A percentile compares a stretch with the other conserved stretches of the same genome.
These are phyloP conservation scores for Apamea anceps DNA, from an alignment of 2,888 invertebrate genomes.

Conservation along the genomic window DNA sequence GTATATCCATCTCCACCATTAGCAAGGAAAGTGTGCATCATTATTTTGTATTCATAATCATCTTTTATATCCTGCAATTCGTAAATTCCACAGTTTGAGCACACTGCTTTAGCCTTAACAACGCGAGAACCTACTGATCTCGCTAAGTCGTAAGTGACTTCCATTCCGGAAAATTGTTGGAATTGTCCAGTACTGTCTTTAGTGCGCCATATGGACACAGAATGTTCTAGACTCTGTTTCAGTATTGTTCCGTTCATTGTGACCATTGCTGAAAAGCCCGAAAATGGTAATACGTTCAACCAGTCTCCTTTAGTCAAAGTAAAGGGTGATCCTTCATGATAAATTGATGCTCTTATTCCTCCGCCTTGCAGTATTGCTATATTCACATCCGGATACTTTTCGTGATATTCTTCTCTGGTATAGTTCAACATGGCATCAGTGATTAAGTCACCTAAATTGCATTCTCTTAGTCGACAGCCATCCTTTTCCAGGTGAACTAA, in stretches of 20 bases:
- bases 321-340: conserved; percentile 84
- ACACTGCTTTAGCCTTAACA: conserved; percentile 91
- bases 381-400: conserved; percentile 91
- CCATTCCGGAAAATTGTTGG: conserved; percentile 95
- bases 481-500: conserved; percentile 92
- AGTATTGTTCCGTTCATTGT: conserved; percentile 92
- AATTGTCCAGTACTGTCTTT: conserved; percentile 93
- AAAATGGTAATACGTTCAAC: conserved; percentile 94
- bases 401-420: conserved; percentile 80
- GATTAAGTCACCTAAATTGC: conserved; percentile 95
- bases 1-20: conserved; percentile 94
- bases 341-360: conserved; percentile 93
- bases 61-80: conserved; percentile 89
- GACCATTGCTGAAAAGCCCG: conserved; percentile 92
- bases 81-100: conserved; percentile 92
- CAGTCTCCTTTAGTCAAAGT: conserved; percentile 93
- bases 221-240: conserved; percentile 92
- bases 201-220: conserved; percentile 90
- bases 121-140: conserved; percentile 92
- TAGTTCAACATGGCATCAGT: conserved; percentile 93
- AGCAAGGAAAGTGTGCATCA: conserved; percentile 92
- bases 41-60: conserved; percentile 91
- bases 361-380: conserved; percentile 94
- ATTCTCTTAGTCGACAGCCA: conserved; percentile 93
- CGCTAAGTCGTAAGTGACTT: conserved; percentile 92